Evolutionary conservation across 1,140 invertebrate genomes (phyloP).

Genomic region (Listronotus oregonensis): DNA sequence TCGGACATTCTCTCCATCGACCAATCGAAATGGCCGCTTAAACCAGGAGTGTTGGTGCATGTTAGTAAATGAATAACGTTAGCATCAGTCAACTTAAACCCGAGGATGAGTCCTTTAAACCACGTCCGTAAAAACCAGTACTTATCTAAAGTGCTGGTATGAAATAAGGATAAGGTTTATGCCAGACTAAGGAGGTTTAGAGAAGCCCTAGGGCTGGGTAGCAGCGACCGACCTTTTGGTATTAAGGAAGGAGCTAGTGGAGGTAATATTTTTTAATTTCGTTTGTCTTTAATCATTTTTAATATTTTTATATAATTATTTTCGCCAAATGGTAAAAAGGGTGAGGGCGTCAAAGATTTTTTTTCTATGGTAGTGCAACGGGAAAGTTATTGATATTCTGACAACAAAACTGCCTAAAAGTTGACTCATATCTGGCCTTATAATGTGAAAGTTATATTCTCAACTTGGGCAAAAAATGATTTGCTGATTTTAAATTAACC

Average conservation of each 20-base stretch:
- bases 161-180: slow-evolving; percentile 52
- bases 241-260: slow-evolving; percentile 50
- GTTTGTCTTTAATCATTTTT: too few species aligned
- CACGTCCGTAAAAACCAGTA: slow-evolving; percentile 42
- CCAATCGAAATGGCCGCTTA: slow-evolving; percentile 84
- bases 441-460: too few species aligned
- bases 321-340: too few species aligned
- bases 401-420: too few species aligned
- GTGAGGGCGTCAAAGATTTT: too few species aligned
- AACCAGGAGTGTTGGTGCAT: slow-evolving; percentile 85
- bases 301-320: too few species aligned
- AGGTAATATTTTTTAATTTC: slow-evolving; percentile 46
- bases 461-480: too few species aligned
- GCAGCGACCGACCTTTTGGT: slow-evolving; percentile 40
- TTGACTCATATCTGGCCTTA: too few species aligned
- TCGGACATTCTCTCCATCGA: slow-evolving; percentile 55
- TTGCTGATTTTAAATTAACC: too few species aligned
- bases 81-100: slow-evolving; percentile 52
- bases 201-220: slow-evolving; percentile 47
- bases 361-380: too few species aligned
- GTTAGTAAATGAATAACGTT: slow-evolving; percentile 74
- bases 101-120: slow-evolving; percentile 42
- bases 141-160: slow-evolving; percentile 39
- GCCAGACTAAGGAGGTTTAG: slow-evolving; percentile 49
- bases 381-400: too few species aligned